Conservation (phyloP, 2,113 vertebrate genomes). For the Nesoenas mayeri region DNA sequence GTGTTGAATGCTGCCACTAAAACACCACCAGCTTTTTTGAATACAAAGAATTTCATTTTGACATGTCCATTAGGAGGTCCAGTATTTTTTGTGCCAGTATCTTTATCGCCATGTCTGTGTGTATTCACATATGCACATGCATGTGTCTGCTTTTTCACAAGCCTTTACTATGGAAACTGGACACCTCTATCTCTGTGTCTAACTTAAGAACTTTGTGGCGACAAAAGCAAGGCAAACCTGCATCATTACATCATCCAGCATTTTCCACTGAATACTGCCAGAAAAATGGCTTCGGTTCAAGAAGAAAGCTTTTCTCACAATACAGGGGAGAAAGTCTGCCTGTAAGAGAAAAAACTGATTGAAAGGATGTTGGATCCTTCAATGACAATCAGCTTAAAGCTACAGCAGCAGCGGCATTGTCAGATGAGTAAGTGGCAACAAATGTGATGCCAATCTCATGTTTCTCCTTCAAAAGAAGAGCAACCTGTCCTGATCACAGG, state of each 20-base stretch:
- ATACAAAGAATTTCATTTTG: neutral
- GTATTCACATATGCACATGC: accelerated
- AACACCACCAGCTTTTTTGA: neutral
- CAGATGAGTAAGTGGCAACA: neutral
- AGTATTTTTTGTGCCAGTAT: neutral
- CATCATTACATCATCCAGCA: neutral
- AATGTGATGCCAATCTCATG: neutral
- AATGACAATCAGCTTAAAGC: neutral
- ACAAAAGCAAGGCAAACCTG: neutral
- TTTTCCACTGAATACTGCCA: neutral
- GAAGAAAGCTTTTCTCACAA: neutral
- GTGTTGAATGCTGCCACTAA: neutral
- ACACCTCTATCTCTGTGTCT: neutral
- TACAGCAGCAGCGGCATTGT: neutral
- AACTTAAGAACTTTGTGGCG: neutral
- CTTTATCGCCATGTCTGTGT: neutral
- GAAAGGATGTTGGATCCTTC: neutral
- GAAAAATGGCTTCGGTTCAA: neutral
- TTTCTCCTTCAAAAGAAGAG: neutral
- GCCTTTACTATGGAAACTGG: neutral
- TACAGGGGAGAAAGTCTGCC: neutral
- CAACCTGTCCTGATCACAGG: neutral
- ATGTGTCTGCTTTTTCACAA: neutral
- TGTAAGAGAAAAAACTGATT: conserved; percentile 11
- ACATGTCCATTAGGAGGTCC: neutral